phyloP scores from a whole-genome alignment of 2,113 vertebrate species.

The Lagopus leucura region DNA sequence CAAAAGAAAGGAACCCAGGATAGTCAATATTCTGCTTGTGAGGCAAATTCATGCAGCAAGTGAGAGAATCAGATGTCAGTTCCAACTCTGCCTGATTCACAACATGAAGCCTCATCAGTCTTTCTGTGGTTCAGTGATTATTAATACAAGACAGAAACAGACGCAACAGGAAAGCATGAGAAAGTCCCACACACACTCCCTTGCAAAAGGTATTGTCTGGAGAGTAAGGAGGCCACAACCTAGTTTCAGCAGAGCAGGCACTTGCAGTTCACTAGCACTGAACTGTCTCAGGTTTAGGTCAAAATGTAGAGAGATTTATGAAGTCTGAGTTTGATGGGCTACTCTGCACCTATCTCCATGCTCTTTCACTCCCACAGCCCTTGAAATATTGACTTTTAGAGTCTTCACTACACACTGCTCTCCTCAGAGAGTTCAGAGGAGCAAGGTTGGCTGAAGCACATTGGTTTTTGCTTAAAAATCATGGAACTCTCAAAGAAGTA shows the following conservation, averaged over 20 bases:
- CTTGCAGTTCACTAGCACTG: neutral
- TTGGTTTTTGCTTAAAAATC: neutral
- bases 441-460: neutral
- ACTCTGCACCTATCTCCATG: neutral
- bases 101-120: conserved; percentile 67
- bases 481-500: neutral
- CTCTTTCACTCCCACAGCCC: neutral
- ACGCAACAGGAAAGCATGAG: conserved; percentile 69
- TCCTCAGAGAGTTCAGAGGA: neutral
- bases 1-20: neutral
- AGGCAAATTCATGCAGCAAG: conserved; percentile 9
- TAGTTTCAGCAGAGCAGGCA: conserved; percentile 10
- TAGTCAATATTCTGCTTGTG: neutral
- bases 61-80: neutral
- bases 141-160: conserved; percentile 28
- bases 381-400: neutral
- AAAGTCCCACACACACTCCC: conserved; percentile 52
- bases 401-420: neutral
- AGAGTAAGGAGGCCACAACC: conserved; percentile 3
- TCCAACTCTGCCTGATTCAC: conserved; percentile 53
- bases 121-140: conserved; percentile 68
- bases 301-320: neutral
- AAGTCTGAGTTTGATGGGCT: neutral
- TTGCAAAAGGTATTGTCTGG: conserved; percentile 22
- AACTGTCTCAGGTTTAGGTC: neutral